Conservation (phyloP, 2,888 invertebrate genomes). For the Patella ulyssiponensis region DNA sequence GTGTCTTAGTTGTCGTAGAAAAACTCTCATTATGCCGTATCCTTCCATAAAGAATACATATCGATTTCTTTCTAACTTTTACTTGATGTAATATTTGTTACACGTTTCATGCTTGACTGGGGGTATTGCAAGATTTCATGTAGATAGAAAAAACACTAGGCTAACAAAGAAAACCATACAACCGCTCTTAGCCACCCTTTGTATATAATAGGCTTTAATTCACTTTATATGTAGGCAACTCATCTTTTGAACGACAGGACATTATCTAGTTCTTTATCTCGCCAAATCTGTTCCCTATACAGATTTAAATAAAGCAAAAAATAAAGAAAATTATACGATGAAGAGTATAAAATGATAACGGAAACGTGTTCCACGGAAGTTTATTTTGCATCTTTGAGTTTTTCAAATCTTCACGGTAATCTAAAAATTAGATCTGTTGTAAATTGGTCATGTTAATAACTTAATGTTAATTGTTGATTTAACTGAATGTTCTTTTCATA, state of each 20-base stretch:
- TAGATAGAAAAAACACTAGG: constrained; percentile 4
- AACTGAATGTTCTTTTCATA: no score
- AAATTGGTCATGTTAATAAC: no score
- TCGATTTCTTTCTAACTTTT: constrained; percentile 3
- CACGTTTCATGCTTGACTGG: background rate
- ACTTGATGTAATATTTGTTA: constrained; percentile 7
- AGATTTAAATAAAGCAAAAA: no score
- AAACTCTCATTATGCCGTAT: background rate
- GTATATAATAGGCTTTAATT: background rate
- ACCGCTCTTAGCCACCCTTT: background rate
- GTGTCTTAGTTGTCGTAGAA: background rate
- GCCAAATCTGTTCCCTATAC: no score
- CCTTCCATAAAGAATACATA: constrained; percentile 1
- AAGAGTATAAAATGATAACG: no score
- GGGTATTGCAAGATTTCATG: constrained; percentile 6
- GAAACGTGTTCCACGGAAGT: no score
- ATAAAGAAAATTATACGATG: no score
- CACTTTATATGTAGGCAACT: constrained; percentile 7
- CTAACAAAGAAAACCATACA: background rate
- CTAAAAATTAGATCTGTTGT: no score
- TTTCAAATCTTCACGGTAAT: no score
- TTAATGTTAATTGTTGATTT: no score
- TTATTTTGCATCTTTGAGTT: no score
- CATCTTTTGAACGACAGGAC: background rate
- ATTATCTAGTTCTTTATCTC: no score